Evolutionary conservation across 2,888 invertebrate genomes (phyloP), one percentile per base, ranked within the genome.

Genomic region (Girardia tigrina): DNA sequence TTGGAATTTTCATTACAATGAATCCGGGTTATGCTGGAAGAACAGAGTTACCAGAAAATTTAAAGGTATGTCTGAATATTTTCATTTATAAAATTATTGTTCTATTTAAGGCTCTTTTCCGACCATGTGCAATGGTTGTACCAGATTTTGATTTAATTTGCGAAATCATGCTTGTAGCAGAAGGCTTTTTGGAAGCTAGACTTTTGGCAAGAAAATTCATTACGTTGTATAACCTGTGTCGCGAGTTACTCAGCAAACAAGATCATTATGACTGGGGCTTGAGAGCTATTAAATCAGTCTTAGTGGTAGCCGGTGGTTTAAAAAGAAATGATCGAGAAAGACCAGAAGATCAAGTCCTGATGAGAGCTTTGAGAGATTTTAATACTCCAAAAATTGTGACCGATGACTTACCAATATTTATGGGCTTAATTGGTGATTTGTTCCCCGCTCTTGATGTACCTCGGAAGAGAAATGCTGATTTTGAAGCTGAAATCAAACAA

Each of bases 71-170:
- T n/a, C n/a, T n/a, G n/a, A n/a, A n/a, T n/a, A n/a, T n/a, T n/a
- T n/a, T n/a, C n/a, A n/a, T n/a, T n/a, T n/a, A n/a, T n/a, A n/a
- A n/a, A n/a, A n/a, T n/a, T 36, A 36, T 36, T 8, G 16, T 36
- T 12, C 36, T 12, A 12, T 36, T 36, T 26, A n/a, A 71, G 71
- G 85, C 85, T 36, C 80, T 85, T n/a, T 84, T 85, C 81, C 82
- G 94, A 80, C 94, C 94, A 0, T 95, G 94, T 84, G 94, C 95
- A 42, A 95, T 95, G 95, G 93, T 94, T 0, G 94, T 95, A 0
- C 95, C 95, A 0, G 94, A 95, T 85, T 94, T 94, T 83, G 94
- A 94, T 84, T 84, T 95, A 75, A 95, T 95, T 82, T 94, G 93
- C 84, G 94, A 95, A 87, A 95, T 95, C 80, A 94, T 94, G 94